Evolutionary conservation across 1,140 invertebrate genomes (phyloP), one percentile per base, ranked within the genome.

Genomic region (Metaphire vulgaris): DNA sequence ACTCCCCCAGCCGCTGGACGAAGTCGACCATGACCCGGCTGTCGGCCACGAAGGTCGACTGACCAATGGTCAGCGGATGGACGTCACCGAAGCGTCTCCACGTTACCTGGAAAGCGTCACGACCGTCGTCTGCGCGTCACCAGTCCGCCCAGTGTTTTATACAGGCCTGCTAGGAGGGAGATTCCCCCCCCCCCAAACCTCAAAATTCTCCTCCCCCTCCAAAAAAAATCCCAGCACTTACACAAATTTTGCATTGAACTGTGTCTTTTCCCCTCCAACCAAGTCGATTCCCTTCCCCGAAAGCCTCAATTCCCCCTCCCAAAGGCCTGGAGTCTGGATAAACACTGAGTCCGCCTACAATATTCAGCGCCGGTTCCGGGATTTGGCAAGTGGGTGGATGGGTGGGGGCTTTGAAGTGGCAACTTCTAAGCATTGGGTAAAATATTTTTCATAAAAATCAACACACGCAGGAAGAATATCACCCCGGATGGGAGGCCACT

Each of bases 1-100:
- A 79, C 73, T 79, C 78, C 30, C 56, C 31, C 15, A 33, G 64
- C 16, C 77, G 30, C 66, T 71, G 73, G 67, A 41, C 70, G 34
- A 64, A 56, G 32, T 78, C 73, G 1, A 79, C 67, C 0, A 26
- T 70, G 67, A 79, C 67, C 15, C 78, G 72, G 0, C 66, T 56
- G 67, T 79, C 78, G 67, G n/a, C 32, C 41, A 73, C 72, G 33
- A 73, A 73, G 16, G 72, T 73, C 21, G 41, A 41, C 26, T 31
- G 29, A 64, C 72, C 72, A 41, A 73, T 73, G 31, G 72, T 73
- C 33, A 73, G 34, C 41, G 72, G 72, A 73, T 73, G 72, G 32
- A 73, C 34, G 21, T 41, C 34, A 26, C 72, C 72, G 16, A 34
- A 56, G 1, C 41, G 32, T 15, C 72, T 21, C 72, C 72, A 73